Percentiles rank a stretch among this genome's conserved stretches.
These are phyloP conservation scores for Actinia equina DNA, from an alignment of 64 coral and sea anemone species.

Conservation along the genomic window DNA sequence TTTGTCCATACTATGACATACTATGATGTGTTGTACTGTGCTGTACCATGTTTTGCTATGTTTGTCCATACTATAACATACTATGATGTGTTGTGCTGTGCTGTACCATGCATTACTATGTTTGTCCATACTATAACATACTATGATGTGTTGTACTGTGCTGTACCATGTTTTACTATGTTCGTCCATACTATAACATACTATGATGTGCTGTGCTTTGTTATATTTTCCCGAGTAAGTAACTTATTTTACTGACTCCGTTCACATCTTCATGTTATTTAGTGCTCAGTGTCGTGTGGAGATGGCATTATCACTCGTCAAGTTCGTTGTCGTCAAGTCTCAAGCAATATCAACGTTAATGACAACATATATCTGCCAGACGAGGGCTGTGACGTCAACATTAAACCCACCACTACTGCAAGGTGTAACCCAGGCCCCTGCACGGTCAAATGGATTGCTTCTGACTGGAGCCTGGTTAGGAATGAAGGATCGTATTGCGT, in stretches of 20 bases:
- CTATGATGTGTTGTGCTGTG: not conserved
- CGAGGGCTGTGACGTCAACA: slow-evolving; percentile 45
- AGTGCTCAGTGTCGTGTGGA: slow-evolving; percentile 77
- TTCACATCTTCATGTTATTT: not conserved
- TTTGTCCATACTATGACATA: too few species aligned
- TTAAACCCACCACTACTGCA: slow-evolving; percentile 26
- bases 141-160: too few species aligned
- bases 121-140: too few species aligned
- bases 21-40: not conserved
- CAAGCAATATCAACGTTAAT: not conserved
- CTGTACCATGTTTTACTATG: too few species aligned
- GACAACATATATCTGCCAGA: not conserved
- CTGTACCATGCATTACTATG: too few species aligned
- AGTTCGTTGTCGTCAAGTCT: slow-evolving; percentile 27
- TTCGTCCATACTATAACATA: not conserved
- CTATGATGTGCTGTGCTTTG: too few species aligned
- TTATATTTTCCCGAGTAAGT: too few species aligned
- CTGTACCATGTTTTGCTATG: too few species aligned
- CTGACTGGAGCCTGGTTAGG: slow-evolving; percentile 76
- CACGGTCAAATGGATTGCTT: slow-evolving; percentile 56
- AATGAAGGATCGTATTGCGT: not conserved
- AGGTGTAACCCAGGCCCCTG: slow-evolving; percentile 78
- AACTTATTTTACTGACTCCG: too few species aligned
- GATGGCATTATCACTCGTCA: slow-evolving; percentile 22
- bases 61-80: too few species aligned